These are phyloP conservation scores for Callyntrura sp. DNA, from an alignment of 2,888 invertebrate genomes.

Conservation along the genomic window DNA sequence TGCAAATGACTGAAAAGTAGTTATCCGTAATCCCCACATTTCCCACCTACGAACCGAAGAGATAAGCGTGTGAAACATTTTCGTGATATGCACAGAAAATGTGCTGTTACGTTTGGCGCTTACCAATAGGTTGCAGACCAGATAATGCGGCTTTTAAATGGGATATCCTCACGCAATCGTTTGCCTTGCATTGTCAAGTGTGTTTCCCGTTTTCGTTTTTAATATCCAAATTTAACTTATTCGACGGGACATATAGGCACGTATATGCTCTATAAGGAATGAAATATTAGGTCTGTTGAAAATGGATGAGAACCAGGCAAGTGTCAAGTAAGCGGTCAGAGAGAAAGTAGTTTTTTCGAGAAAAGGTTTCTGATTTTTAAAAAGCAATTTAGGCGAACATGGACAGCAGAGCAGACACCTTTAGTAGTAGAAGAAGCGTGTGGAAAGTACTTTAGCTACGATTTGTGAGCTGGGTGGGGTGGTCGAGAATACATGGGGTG, in stretches of 20 bases:
- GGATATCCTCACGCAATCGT: slow-evolving; percentile 50
- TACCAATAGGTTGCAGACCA: no score
- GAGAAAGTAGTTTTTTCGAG: neutral
- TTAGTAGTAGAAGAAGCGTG: slow-evolving; percentile 28
- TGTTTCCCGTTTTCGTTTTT: neutral
- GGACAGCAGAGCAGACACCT: slow-evolving; percentile 2
- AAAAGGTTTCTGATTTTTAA: slow-evolving; percentile 31
- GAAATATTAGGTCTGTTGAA: neutral
- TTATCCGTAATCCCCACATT: no score
- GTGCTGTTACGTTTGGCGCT: no score
- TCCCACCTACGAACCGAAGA: no score
- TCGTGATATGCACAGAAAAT: no score
- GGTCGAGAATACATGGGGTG: neutral
- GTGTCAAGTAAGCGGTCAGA: slow-evolving; percentile 45
- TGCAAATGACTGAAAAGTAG: no score
- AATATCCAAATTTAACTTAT: no score
- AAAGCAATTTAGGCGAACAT: slow-evolving; percentile 42
- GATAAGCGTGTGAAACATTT: no score
- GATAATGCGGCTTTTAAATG: no score
- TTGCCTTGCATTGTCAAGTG: neutral
- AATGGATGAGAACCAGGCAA: slow-evolving; percentile 47
- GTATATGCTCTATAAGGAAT: neutral
- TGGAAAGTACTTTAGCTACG: slow-evolving; percentile 20
- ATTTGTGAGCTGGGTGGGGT: slow-evolving; percentile 56
- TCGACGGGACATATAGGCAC: no score